Percentiles rank a stretch among this genome's conserved stretches.
Evolutionary conservation across 2,888 invertebrate species (phyloP).

Genomic region (Crocallis elinguaria): DNA sequence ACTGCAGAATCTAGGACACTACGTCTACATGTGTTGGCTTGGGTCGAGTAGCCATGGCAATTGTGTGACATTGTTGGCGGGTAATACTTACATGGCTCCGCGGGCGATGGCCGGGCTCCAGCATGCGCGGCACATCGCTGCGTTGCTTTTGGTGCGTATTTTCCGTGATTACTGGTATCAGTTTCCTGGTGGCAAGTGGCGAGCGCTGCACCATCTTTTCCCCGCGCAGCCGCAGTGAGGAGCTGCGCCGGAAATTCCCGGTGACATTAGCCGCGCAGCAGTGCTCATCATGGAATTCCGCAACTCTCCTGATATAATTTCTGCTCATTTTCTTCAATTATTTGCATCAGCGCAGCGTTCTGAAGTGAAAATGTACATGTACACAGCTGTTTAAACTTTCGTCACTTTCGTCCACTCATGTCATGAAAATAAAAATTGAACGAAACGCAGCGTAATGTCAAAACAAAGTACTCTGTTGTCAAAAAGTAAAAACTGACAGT

Average conservation of each 20-base stretch:
- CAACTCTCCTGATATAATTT: constrained; percentile 70
- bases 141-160: constrained; percentile 78
- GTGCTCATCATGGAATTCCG: constrained; percentile 78
- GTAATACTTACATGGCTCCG: constrained; percentile 82
- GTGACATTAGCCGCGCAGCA: constrained; percentile 82
- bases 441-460: not conserved
- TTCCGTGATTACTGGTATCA: constrained; percentile 87
- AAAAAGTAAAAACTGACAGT: not conserved
- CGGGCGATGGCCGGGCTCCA: constrained; percentile 80
- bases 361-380: no score
- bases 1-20: constrained; percentile 14
- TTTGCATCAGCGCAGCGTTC: constrained; percentile 72
- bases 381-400: constrained; percentile 68
- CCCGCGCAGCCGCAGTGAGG: constrained; percentile 88
- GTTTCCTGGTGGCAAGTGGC: constrained; percentile 79
- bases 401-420: not conserved
- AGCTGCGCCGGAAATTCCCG: constrained; percentile 86
- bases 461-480: not conserved
- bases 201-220: constrained; percentile 85
- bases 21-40: constrained; percentile 33
- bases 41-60: constrained; percentile 51
- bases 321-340: constrained; percentile 76
- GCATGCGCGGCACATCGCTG: constrained; percentile 76
- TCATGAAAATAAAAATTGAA: not conserved
- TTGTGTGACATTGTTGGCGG: constrained; percentile 17